A percentile compares a stretch with the other conserved stretches of the same genome.
Conservation (phyloP, 1,140 invertebrate genomes). For the Metaphire vulgaris region DNA sequence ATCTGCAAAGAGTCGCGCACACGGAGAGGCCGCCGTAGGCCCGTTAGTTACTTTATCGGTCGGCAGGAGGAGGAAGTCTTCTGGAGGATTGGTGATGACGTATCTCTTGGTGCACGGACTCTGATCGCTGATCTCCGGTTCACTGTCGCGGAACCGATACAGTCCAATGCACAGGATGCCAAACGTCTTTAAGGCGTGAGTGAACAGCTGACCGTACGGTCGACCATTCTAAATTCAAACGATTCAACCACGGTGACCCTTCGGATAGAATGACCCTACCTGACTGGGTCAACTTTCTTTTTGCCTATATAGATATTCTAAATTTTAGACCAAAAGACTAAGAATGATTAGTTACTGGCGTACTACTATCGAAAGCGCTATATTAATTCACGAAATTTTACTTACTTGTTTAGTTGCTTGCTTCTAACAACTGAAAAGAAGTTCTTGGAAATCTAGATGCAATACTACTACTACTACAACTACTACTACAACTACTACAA, state of each 20-base stretch:
- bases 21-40: not conserved
- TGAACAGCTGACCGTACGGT: constrained; percentile 74
- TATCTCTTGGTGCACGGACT: constrained; percentile 88
- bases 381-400: no score
- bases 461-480: no score
- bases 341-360: not conserved
- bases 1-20: not conserved
- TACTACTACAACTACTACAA: no score
- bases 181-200: constrained; percentile 88
- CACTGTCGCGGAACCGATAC: constrained; percentile 65
- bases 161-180: constrained; percentile 99
- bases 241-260: not conserved
- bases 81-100: constrained; percentile 98
- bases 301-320: not conserved
- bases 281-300: not conserved
- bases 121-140: constrained; percentile 3
- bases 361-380: no score
- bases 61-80: constrained; percentile 88
- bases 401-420: not conserved
- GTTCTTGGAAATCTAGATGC: not conserved
- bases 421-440: not conserved
- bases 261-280: not conserved
- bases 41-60: constrained; percentile 80
- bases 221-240: constrained; percentile 47
- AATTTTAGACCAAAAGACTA: not conserved